A percentile compares a stretch with the other conserved stretches of the same genome.
phyloP scores from a whole-genome alignment of 2,888 invertebrate genomes.

The Drosophila birchii region DNA sequence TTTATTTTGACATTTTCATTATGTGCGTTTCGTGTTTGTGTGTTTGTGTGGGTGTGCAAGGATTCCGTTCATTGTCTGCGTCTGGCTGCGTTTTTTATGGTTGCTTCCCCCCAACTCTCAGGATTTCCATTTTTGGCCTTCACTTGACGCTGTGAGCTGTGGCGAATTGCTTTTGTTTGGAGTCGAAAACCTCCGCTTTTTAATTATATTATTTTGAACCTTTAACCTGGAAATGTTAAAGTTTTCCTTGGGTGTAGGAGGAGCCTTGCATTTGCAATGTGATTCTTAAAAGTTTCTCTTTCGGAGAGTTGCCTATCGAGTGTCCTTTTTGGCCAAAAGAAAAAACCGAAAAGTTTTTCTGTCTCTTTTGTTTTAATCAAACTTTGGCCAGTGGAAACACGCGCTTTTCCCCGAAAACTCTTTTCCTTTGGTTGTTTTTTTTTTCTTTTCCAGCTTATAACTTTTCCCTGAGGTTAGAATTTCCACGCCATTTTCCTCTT shows the following conservation, averaged over 20 bases:
- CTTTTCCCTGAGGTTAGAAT: slow-evolving; percentile 66
- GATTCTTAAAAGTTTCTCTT: slow-evolving; percentile 39
- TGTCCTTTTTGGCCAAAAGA: slow-evolving; percentile 31
- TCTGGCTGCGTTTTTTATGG: slow-evolving; percentile 55
- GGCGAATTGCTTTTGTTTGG: slow-evolving; percentile 45
- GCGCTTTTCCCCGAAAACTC: neutral
- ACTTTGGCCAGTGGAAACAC: slow-evolving; percentile 58
- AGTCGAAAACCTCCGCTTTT: slow-evolving; percentile 53
- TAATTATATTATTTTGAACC: slow-evolving; percentile 71
- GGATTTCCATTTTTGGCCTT: slow-evolving; percentile 22
- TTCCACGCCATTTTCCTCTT: slow-evolving; percentile 47
- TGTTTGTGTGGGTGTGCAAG: slow-evolving; percentile 28
- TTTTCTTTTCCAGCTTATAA: slow-evolving; percentile 23
- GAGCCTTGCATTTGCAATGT: slow-evolving; percentile 34
- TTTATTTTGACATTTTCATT: slow-evolving; percentile 83
- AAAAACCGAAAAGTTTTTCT: slow-evolving; percentile 20
- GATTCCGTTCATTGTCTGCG: slow-evolving; percentile 50
- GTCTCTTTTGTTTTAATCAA: slow-evolving; percentile 76
- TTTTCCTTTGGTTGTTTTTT: slow-evolving; percentile 8
- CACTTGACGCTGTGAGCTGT: slow-evolving; percentile 7
- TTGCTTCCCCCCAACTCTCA: slow-evolving; percentile 10
- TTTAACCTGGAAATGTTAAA: slow-evolving; percentile 57
- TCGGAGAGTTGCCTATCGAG: slow-evolving; percentile 44
- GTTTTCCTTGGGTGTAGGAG: slow-evolving; percentile 12
- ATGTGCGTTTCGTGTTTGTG: slow-evolving; percentile 57